Evolutionary conservation across 2,113 vertebrate species (phyloP).

Genomic region (Calidris pygmaea): DNA sequence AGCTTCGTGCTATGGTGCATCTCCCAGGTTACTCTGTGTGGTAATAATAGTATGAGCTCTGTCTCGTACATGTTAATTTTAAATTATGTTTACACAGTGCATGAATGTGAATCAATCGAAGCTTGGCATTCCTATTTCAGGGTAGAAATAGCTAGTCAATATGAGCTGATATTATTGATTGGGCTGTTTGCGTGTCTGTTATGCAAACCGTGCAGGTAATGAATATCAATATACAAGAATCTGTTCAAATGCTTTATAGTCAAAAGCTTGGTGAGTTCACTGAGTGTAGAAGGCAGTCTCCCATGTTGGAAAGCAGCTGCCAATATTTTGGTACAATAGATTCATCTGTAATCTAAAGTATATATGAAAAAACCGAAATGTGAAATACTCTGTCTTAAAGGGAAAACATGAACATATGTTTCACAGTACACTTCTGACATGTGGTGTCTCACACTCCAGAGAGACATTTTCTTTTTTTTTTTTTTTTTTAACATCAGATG

Average conservation of each 20-base stretch:
- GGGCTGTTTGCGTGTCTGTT: not conserved
- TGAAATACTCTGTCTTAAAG: slow-evolving; percentile 32
- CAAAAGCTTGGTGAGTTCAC: not conserved
- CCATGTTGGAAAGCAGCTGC: slow-evolving; percentile 37
- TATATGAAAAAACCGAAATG: slow-evolving; percentile 9
- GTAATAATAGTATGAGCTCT: not conserved
- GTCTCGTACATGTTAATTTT: not conserved
- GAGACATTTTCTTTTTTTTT: not conserved
- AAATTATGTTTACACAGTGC: slow-evolving; percentile 14
- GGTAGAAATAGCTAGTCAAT: slow-evolving; percentile 47
- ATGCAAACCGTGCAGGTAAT: not conserved
- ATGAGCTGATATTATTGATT: slow-evolving; percentile 27
- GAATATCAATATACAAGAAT: slow-evolving; percentile 2
- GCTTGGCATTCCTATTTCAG: slow-evolving; percentile 24
- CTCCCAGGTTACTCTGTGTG: not conserved
- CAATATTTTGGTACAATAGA: slow-evolving; percentile 65
- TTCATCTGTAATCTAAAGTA: slow-evolving; percentile 62
- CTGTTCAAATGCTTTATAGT: not conserved
- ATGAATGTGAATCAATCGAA: slow-evolving; percentile 33
- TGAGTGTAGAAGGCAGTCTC: slow-evolving; percentile 12
- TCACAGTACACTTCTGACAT: slow-evolving; percentile 60
- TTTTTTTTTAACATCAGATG: not conserved
- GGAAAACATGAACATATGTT: slow-evolving; percentile 36
- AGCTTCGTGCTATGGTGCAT: not conserved
- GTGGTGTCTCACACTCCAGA: slow-evolving; percentile 49